A percentile compares a stretch with the other conserved stretches of the same genome.
phyloP scores from a whole-genome alignment of 1,140 invertebrate species.

The Drosophila arizonae region DNA sequence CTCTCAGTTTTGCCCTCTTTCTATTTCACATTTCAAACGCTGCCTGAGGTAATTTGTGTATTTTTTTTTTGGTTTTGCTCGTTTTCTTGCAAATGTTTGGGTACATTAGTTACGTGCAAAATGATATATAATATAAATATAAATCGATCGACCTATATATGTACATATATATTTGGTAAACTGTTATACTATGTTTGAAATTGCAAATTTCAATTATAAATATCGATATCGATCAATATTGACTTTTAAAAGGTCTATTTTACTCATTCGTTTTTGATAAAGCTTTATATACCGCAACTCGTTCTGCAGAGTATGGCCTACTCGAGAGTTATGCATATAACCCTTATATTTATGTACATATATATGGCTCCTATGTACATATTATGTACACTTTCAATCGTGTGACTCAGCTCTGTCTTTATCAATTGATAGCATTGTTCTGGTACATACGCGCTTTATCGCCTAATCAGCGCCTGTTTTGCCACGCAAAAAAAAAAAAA shows the following conservation, averaged over 20 bases:
- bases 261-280: no score
- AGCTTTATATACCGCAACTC: no score
- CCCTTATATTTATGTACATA: neutral
- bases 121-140: constrained; percentile 1
- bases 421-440: constrained; percentile 41
- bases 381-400: constrained; percentile 19
- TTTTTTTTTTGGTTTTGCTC: neutral
- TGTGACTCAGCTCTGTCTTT: constrained; percentile 35
- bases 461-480: constrained; percentile 37
- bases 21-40: constrained; percentile 8
- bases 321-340: neutral
- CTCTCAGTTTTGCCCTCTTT: constrained; percentile 11
- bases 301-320: no score
- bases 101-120: neutral
- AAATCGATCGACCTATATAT: neutral
- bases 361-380: neutral
- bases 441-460: constrained; percentile 13
- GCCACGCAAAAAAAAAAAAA: constrained; percentile 8
- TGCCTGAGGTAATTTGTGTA: neutral
- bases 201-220: no score
- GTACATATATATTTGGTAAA: no score
- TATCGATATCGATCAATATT: neutral
- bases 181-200: no score
- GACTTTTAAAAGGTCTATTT: no score
- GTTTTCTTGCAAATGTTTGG: constrained; percentile 2